These are phyloP conservation scores for Mactromeris polynyma DNA, from an alignment of 2,888 invertebrate species.

Conservation along the genomic window DNA sequence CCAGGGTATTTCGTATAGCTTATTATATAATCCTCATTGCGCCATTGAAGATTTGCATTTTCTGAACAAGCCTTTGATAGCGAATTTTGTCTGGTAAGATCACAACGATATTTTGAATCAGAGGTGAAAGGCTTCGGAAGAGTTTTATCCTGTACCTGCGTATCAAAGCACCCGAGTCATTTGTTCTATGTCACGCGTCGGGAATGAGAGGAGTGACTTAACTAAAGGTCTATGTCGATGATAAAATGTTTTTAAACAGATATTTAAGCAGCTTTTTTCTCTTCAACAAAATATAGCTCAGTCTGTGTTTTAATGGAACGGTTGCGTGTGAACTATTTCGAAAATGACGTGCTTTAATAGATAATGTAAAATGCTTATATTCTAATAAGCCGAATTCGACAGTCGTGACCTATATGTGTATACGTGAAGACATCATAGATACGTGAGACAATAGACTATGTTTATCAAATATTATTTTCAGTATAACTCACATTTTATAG, in stretches of 20 bases:
- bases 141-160: constrained; percentile 28
- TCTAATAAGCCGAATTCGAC: too few relatives aligned
- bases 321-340: too few relatives aligned
- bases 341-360: too few relatives aligned
- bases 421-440: too few relatives aligned
- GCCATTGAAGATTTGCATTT: constrained; percentile 45
- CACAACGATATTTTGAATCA: constrained; percentile 32
- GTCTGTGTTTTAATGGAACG: too few relatives aligned
- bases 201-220: not conserved
- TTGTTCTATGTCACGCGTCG: not conserved
- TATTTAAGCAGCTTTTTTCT: not conserved
- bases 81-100: constrained; percentile 14
- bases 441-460: too few relatives aligned
- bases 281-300: too few relatives aligned
- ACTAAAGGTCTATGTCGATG: not conserved
- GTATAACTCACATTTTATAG: too few relatives aligned
- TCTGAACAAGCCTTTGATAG: constrained; percentile 39
- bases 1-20: constrained; percentile 50
- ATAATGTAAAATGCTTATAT: too few relatives aligned
- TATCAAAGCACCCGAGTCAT: constrained; percentile 29
- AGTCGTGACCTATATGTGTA: too few relatives aligned
- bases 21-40: constrained; percentile 60
- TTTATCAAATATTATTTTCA: too few relatives aligned
- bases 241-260: not conserved
- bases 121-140: constrained; percentile 36